These are phyloP conservation scores for Caenorhabditis doughertyi DNA, from an alignment of 2,888 invertebrate genomes.

Conservation along the genomic window DNA sequence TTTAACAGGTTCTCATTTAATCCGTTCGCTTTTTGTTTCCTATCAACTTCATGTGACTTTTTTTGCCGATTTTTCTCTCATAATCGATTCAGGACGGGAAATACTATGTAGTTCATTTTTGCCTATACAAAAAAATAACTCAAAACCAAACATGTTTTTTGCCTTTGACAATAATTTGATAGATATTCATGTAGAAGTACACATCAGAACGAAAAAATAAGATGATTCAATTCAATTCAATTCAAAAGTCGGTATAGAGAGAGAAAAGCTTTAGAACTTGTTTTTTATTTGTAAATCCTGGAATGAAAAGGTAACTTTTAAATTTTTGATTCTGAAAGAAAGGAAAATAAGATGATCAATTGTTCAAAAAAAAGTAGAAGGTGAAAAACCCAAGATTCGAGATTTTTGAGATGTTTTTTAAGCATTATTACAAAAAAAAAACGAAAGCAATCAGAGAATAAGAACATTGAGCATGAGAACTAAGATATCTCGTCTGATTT, in stretches of 20 bases:
- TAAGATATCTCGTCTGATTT: slow-evolving; percentile 26
- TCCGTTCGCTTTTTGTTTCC: slow-evolving; percentile 20
- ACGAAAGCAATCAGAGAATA: not conserved
- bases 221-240: slow-evolving; percentile 38
- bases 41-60: slow-evolving; percentile 19
- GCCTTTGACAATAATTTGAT: slow-evolving; percentile 25
- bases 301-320: not conserved
- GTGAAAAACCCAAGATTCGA: no score
- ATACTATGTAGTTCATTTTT: not conserved
- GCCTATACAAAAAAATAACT: not conserved
- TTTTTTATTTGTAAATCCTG: not conserved
- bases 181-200: slow-evolving; percentile 39
- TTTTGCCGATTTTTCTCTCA: not conserved
- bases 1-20: not conserved
- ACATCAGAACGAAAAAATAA: slow-evolving; percentile 28
- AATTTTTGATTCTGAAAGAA: slow-evolving; percentile 1
- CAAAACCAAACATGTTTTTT: slow-evolving; percentile 21
- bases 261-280: not conserved
- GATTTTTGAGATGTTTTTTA: no score
- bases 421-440: no score
- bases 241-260: slow-evolving; percentile 1
- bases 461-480: slow-evolving; percentile 4
- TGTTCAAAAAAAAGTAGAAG: no score
- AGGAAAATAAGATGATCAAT: no score
- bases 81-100: not conserved